Base-by-base conservation (phyloP, 2,797 vertebrate species). In the Spondyliosoma cantharus region DNA sequence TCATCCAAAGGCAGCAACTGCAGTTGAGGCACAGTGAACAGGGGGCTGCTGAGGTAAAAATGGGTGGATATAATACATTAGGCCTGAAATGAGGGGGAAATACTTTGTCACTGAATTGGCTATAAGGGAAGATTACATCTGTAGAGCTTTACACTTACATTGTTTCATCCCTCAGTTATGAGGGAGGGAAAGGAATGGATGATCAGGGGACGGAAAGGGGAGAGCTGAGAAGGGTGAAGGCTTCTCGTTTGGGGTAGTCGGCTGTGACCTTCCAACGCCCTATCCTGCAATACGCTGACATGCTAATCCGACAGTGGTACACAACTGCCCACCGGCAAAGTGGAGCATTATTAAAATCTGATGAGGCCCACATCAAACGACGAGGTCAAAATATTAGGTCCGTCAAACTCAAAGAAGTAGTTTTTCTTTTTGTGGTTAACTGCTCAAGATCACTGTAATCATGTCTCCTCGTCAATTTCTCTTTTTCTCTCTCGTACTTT, bases 321-420 rank as follows among this genome's bases (percentile, higher is more conserved):
- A 80, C 76, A 73, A 69, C 43, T 78, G 62, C 77, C 84, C 70
- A 72, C 52, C 2, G 22, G 86, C 75, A 81, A 85, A 81, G 49
- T 72, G 67, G 16, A 76, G 70, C 82, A 62, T 84, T 80, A 83
- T 92, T 91, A 85, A 88, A 86, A 83, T 73, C 73, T 76, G 84
- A 83, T 80, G 73, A 85, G 52, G 67, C 42, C 27, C n/a, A 71
- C 61, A 81, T 87, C 78, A 89, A 84, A 86, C 6, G 32, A 32
- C 16, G 56, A 71, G 78, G 81, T 77, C 63, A 57, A 86, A 75
- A 80, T 42, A 81, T 76, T 37, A 64, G 32, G 45, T n/a, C 29
- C 20, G 8, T 71, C 52, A 60, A 69, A 69, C 25, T 45, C 32
- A 37, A 19, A 20, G 61, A 9, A 13, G 42, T 42, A 16, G 16